Percentiles rank a stretch among this genome's conserved stretches.
These are phyloP conservation scores for Drosophila robusta DNA, from an alignment of 2,888 invertebrate genomes.

Conservation along the genomic window DNA sequence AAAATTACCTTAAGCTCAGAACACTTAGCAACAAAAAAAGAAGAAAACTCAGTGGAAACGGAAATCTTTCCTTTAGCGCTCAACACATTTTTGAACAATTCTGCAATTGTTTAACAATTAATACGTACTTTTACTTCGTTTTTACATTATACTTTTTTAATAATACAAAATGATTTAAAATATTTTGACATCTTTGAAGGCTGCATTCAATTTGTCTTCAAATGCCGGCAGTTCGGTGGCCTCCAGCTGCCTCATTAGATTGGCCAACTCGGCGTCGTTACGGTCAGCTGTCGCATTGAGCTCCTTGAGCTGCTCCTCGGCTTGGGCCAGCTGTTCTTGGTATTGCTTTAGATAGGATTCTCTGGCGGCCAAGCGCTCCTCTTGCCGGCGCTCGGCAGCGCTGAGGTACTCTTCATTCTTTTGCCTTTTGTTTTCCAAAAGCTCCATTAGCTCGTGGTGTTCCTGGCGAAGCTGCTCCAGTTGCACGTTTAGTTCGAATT, in stretches of 20 bases:
- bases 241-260: slow-evolving; percentile 14
- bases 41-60: too few species aligned
- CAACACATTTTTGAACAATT: too few species aligned
- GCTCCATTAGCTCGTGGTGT: slow-evolving; percentile 10
- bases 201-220: slow-evolving; percentile 1
- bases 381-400: slow-evolving; percentile 54
- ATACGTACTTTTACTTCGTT: too few species aligned
- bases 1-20: neutral
- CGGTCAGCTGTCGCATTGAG: slow-evolving; percentile 4
- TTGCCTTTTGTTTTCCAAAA: slow-evolving; percentile 15
- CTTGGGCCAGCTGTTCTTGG: slow-evolving; percentile 18
- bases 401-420: slow-evolving; percentile 53
- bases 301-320: slow-evolving; percentile 22
- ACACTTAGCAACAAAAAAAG: neutral
- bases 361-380: slow-evolving; percentile 19
- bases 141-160: neutral
- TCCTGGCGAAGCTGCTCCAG: slow-evolving; percentile 27
- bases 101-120: too few species aligned
- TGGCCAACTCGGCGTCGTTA: slow-evolving; percentile 11
- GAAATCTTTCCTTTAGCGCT: too few species aligned
- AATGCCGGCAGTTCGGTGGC: slow-evolving; percentile 13
- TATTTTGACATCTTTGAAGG: neutral
- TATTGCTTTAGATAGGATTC: slow-evolving; percentile 10
- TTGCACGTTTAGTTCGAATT: slow-evolving; percentile 12
- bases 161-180: neutral